A percentile compares a stretch with the other conserved stretches of the same genome.
Evolutionary conservation across 1,140 invertebrate genomes (phyloP).

Genomic region (Drosophila sturtevanti): DNA sequence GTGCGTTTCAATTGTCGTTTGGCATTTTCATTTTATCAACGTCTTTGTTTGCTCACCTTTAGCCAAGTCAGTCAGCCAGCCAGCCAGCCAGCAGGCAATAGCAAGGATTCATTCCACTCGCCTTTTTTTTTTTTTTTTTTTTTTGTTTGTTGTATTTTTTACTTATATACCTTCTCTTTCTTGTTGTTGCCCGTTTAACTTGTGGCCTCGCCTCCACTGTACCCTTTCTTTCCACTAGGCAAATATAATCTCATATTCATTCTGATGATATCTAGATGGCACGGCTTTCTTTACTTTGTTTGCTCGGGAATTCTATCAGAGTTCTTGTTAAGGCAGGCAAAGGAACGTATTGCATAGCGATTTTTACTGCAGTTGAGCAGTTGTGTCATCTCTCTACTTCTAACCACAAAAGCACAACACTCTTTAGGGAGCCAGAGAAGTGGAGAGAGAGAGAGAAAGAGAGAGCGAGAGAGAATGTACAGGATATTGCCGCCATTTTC

Average conservation of each 20-base stretch:
- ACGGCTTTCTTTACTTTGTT: constrained; percentile 58
- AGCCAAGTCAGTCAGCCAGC: constrained; percentile 13
- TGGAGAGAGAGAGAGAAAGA: neutral
- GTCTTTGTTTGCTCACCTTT: constrained; percentile 75
- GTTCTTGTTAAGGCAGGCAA: constrained; percentile 24
- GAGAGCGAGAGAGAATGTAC: neutral
- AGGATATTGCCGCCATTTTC: constrained; percentile 36
- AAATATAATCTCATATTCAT: constrained; percentile 80
- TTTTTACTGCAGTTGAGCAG: constrained; percentile 70
- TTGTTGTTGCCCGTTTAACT: constrained; percentile 8
- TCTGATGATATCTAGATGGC: constrained; percentile 66
- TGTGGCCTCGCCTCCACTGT: constrained; percentile 1
- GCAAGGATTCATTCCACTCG: constrained; percentile 15
- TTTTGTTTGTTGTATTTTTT: neutral
- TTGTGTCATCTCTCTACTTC: constrained; percentile 43
- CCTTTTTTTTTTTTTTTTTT: constrained; percentile 9
- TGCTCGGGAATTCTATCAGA: constrained; percentile 34
- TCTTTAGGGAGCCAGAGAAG: constrained; percentile 25
- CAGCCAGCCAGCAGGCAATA: constrained; percentile 38
- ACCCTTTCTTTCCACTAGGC: constrained; percentile 20
- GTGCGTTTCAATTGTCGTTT: constrained; percentile 77
- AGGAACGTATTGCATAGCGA: constrained; percentile 31
- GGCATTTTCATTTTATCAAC: constrained; percentile 76
- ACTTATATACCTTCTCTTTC: neutral
- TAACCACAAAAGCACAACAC: constrained; percentile 70